These are phyloP conservation scores for Graphium colonna DNA, from an alignment of 2,888 invertebrate species.

Conservation along the genomic window DNA sequence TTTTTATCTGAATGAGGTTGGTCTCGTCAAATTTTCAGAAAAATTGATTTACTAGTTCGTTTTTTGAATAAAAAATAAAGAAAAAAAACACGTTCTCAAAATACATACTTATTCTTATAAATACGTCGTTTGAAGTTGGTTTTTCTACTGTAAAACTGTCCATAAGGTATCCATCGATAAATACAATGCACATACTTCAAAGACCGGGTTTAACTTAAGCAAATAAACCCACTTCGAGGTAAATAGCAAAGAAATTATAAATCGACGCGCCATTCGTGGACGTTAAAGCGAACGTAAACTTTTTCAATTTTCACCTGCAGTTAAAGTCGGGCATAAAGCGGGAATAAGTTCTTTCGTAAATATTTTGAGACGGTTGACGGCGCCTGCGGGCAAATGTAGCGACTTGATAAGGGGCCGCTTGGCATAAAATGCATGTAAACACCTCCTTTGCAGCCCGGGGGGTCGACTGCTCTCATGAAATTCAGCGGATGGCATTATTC, in stretches of 20 bases:
- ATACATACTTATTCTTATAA: too few species aligned
- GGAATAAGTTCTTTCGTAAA: constrained; percentile 54
- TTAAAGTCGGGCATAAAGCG: constrained; percentile 67
- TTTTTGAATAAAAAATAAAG: too few species aligned
- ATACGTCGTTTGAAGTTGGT: too few species aligned
- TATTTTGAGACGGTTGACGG: constrained; percentile 69
- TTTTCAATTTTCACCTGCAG: constrained; percentile 77
- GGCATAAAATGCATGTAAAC: constrained; percentile 73
- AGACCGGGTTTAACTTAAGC: constrained; percentile 3
- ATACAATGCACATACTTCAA: too few species aligned
- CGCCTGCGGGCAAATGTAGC: constrained; percentile 62
- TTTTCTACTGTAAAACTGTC: too few species aligned
- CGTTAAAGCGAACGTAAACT: constrained; percentile 72
- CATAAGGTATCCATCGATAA: too few species aligned
- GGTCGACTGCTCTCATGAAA: constrained; percentile 52
- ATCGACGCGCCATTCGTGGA: constrained; percentile 54
- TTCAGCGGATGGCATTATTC: constrained; percentile 30
- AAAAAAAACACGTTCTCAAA: too few species aligned
- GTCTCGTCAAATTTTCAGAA: too few species aligned
- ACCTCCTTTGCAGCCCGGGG: constrained; percentile 57
- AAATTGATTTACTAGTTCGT: too few species aligned
- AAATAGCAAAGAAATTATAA: constrained; percentile 51
- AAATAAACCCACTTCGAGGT: too few species aligned
- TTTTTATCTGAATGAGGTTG: too few species aligned
- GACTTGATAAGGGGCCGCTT: constrained; percentile 63